These are phyloP conservation scores for Darwinula stevensoni DNA, from an alignment of 2,888 invertebrate species.

Conservation along the genomic window DNA sequence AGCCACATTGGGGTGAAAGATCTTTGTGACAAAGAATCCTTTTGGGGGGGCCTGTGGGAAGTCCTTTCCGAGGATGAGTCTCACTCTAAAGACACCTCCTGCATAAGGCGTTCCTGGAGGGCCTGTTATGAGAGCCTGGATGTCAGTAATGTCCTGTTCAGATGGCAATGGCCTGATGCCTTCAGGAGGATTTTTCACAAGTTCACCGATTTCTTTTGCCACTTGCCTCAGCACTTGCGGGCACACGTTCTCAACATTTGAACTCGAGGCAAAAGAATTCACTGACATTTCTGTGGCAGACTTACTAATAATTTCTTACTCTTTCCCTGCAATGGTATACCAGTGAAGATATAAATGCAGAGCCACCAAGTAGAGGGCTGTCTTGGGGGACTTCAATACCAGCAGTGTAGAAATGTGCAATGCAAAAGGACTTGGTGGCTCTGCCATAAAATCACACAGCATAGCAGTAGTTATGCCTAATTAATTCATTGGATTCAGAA, in stretches of 20 bases:
- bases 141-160: slow-evolving; percentile 76
- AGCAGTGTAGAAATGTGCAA: too few species aligned
- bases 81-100: slow-evolving; percentile 62
- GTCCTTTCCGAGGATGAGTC: slow-evolving; percentile 63
- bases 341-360: too few species aligned
- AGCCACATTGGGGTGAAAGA: slow-evolving; percentile 91
- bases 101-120: slow-evolving; percentile 83
- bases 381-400: too few species aligned
- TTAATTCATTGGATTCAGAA: too few species aligned
- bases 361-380: too few species aligned
- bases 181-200: slow-evolving; percentile 54
- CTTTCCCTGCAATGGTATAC: too few species aligned
- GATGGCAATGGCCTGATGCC: slow-evolving; percentile 66
- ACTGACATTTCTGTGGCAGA: neutral
- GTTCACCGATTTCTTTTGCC: slow-evolving; percentile 54
- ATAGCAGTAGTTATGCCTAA: too few species aligned
- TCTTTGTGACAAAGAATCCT: slow-evolving; percentile 67
- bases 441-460: too few species aligned
- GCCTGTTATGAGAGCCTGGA: slow-evolving; percentile 69
- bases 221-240: slow-evolving; percentile 70
- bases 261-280: slow-evolving; percentile 14
- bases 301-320: too few species aligned
- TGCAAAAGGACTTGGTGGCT: too few species aligned
- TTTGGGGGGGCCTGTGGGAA: slow-evolving; percentile 77
- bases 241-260: slow-evolving; percentile 77